Evolutionary conservation across 2,888 invertebrate genomes (phyloP), one percentile per base, ranked within the genome.

Genomic region (Tipula vernalis): DNA sequence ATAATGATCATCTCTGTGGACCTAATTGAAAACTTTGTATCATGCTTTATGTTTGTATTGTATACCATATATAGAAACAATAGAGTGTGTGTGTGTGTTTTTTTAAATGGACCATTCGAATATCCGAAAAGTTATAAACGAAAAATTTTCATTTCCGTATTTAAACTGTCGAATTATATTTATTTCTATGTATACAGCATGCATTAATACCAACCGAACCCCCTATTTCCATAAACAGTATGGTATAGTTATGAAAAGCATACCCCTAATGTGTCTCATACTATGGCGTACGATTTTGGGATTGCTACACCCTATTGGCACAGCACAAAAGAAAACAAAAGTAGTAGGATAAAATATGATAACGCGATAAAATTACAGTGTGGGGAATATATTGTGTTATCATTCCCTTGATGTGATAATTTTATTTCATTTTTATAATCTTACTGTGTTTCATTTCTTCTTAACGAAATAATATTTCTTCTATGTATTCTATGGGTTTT

Each of bases 341-440:
- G 71, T 28, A 71, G 28, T 71, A 18, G 71, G 18, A 18, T 71
- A 71, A 71, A 71, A 71, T 71, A 71, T 71, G 71, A 71, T 71
- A 71, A 71, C 71, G 71, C 71, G 71, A 71, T 71, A 71, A 71
- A 71, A 71, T 71, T 71, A 71, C 71, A 71, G 71, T 71, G 71
- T 71, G 71, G 71, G 71, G 71, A 71, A 71, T 71, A 71, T 71
- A 28, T 71, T 71, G 28, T 71, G 71, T 71, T 71, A 71, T 71
- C 71, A 71, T 71, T 71, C 71, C 71, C 71, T 71, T 28, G 71
- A 71, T 71, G 71, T 71, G 71, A 71, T 71, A 71, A 71, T 71
- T 71, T 71, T 71, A 71, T 71, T 71, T 71, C 71, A 71, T 71
- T 71, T 71, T 71, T 71, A 71, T 71, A 71, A 71, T 71, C 71